Conservation (phyloP, 1,140 invertebrate species). For the Drosophila pseudoananassae region DNA sequence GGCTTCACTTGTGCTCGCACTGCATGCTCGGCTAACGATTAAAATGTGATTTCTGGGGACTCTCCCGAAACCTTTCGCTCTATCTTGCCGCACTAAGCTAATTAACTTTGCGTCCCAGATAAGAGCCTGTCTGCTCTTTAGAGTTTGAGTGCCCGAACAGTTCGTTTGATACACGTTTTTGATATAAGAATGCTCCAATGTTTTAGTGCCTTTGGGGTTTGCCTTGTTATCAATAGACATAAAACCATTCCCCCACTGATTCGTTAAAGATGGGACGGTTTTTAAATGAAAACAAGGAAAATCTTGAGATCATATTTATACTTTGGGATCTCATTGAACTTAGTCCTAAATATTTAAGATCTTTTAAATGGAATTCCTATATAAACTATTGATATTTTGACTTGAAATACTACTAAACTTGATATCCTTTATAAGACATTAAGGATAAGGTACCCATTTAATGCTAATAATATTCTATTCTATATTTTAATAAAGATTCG, state of each 20-base stretch:
- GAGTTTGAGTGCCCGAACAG: slow-evolving; percentile 12
- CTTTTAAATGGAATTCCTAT: too few species aligned
- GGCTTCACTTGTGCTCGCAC: neutral
- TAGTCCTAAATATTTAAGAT: neutral
- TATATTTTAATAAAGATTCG: too few species aligned
- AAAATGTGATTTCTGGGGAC: slow-evolving; percentile 25
- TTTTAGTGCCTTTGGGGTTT: slow-evolving; percentile 40
- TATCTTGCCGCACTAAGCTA: slow-evolving; percentile 29
- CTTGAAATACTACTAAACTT: neutral
- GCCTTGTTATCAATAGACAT: slow-evolving; percentile 1
- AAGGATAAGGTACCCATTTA: too few species aligned
- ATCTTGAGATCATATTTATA: too few species aligned
- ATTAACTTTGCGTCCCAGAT: slow-evolving; percentile 35
- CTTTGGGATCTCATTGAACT: neutral
- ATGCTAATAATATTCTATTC: too few species aligned
- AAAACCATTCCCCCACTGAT: neutral
- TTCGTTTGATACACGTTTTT: slow-evolving; percentile 43
- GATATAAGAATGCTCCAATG: slow-evolving; percentile 56
- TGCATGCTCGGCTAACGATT: slow-evolving; percentile 30
- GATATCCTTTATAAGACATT: too few species aligned
- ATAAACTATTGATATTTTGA: too few species aligned
- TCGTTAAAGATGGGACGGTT: neutral
- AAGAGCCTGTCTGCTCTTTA: slow-evolving; percentile 25
- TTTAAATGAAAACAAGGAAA: too few species aligned
- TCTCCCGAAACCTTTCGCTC: slow-evolving; percentile 16